These are phyloP conservation scores for Ariolimax columbianus DNA, from an alignment of 2,888 invertebrate genomes.

Conservation along the genomic window DNA sequence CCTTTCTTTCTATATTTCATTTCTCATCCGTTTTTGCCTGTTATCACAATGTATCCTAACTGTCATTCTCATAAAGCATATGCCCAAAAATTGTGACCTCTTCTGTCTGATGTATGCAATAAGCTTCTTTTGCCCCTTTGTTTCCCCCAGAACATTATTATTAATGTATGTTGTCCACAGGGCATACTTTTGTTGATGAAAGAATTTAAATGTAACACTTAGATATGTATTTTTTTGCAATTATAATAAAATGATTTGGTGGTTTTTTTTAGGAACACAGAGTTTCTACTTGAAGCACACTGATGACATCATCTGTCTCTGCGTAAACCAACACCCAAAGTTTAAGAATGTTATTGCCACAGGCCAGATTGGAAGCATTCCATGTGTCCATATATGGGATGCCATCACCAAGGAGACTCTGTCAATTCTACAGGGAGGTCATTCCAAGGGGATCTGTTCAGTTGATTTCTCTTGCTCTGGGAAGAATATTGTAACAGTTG, in stretches of 20 bases:
- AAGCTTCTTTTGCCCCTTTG: no score
- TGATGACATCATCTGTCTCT: conserved; percentile 79
- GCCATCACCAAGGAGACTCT: conserved; percentile 74
- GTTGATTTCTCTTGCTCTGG: conserved; percentile 79
- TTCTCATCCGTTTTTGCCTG: no score
- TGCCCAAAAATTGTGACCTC: no score
- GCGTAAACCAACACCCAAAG: conserved; percentile 77
- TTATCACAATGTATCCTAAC: no score
- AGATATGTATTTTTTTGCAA: no score
- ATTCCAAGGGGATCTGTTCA: conserved; percentile 76
- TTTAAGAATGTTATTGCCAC: conserved; percentile 77
- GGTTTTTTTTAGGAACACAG: conserved; percentile 71
- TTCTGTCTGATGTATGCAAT: no score
- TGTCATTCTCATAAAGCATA: no score
- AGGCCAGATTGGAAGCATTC: conserved; percentile 77
- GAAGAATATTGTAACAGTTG: conserved; percentile 76
- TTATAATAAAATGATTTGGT: no score
- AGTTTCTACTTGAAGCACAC: conserved; percentile 78
- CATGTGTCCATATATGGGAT: conserved; percentile 77
- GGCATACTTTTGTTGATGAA: not conserved
- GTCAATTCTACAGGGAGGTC: conserved; percentile 73
- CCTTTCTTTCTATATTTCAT: no score
- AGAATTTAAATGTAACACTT: not conserved
- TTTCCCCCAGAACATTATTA: no score
- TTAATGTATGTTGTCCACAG: no score